These are phyloP conservation scores for Entomobrya proxima DNA, from an alignment of 2,888 invertebrate species.

Conservation along the genomic window DNA sequence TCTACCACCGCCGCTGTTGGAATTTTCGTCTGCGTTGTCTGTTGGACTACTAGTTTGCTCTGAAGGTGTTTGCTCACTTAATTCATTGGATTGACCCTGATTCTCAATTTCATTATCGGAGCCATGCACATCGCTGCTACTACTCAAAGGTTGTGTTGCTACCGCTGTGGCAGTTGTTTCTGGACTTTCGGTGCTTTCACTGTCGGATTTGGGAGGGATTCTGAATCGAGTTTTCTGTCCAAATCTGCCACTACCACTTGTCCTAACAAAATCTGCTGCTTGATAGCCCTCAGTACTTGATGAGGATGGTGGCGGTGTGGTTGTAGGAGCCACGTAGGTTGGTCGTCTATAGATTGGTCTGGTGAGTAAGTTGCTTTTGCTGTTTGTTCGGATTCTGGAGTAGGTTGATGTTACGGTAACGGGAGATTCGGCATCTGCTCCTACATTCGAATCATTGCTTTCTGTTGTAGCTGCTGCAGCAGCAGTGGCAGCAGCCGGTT, in stretches of 20 bases:
- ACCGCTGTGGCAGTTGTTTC: background rate
- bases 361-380: slow-evolving; percentile 11
- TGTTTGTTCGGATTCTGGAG: slow-evolving; percentile 46
- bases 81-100: slow-evolving; percentile 43
- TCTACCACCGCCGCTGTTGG: background rate
- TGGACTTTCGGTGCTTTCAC: background rate
- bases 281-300: background rate
- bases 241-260: background rate
- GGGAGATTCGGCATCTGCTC: slow-evolving; percentile 45
- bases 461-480: background rate
- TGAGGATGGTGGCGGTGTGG: background rate
- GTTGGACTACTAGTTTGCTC: background rate
- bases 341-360: slow-evolving; percentile 36
- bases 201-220: slow-evolving; percentile 31
- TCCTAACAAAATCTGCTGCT: background rate
- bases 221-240: slow-evolving; percentile 19
- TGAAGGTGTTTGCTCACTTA: slow-evolving; percentile 14
- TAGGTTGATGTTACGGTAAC: slow-evolving; percentile 60
- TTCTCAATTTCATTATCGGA: slow-evolving; percentile 33
- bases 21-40: background rate
- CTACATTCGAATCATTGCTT: background rate
- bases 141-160: too few species aligned
- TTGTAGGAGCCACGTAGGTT: background rate
- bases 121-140: background rate
- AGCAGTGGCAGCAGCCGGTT: background rate